Base-by-base conservation (phyloP, 2,113 vertebrate species). In the Dascyllus trimaculatus region DNA sequence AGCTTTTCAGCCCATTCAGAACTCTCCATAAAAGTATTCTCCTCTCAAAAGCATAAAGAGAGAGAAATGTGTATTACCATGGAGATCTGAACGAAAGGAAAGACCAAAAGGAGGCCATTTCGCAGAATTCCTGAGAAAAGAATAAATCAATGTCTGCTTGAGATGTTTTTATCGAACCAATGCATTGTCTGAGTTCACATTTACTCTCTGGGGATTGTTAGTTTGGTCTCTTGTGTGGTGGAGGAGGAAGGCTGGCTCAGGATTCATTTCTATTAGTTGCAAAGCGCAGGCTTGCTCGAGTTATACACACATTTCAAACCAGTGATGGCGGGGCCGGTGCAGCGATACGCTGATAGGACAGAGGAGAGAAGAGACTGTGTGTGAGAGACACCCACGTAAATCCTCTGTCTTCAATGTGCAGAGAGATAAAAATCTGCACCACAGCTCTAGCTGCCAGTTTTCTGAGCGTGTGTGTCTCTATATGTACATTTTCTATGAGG, bases 251-350 rank as follows among this genome's bases (percentile, higher is more conserved):
- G 60, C 72, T 38, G 7, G 76, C 87, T 72, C 48, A 14, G 51
- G 73, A 78, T 86, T 85, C 8, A 62, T 65, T 67, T 87, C n/a
- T 63, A 61, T 81, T 81, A 83, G 81, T 89, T 90, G 90, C 91
- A 91, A 94, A 94, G 93, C 90, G 63, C 80, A 89, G 84, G 75
- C 85, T 83, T 68, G 81, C 66, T 78, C 45, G 69, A 85, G 62
- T 91, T 71, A 94, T 93, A 94, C 94, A 93, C 93, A 95, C 94
- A 92, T 95, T 95, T 94, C 89, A 94, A 93, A 93, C 92, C 91
- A 85, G 90, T 29, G 89, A 94, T 89, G 89, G 70, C 85, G 18
- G 92, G 90, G 78, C 59, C 84, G 25, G 84, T 69, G 81, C 87
- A 81, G 56, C 89, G 92, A 94, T 93, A 92, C 13, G 93, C 94